Conservation (phyloP, 92 coral and sea anemone genomes). For the Porites evermanni region DNA sequence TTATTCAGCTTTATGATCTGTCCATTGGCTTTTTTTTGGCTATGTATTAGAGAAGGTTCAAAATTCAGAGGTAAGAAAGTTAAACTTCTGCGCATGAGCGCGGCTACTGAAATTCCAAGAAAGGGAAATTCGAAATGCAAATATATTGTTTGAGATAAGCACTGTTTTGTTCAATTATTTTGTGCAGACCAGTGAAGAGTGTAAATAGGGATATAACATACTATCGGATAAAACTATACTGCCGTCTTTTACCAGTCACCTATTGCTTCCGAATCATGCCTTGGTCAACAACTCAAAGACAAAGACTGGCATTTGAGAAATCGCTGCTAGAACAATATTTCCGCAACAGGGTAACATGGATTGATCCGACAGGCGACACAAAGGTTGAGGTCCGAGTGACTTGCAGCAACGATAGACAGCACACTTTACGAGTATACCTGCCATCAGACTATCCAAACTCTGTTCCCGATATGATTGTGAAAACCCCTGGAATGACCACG, state of each 20-base stretch:
- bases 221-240: not conserved
- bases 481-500: slow-evolving; percentile 28
- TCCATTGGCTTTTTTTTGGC: too few relatives aligned
- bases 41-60: too few relatives aligned
- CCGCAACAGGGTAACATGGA: slow-evolving; percentile 64
- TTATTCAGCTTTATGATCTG: too few relatives aligned
- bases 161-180: too few relatives aligned
- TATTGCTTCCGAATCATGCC: slow-evolving; percentile 40
- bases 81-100: too few relatives aligned
- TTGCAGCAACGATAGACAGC: slow-evolving; percentile 60
- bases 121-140: too few relatives aligned
- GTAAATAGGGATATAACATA: not conserved
- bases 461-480: slow-evolving; percentile 73
- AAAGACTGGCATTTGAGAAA: slow-evolving; percentile 66
- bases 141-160: too few relatives aligned
- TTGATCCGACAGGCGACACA: slow-evolving; percentile 65
- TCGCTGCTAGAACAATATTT: slow-evolving; percentile 52
- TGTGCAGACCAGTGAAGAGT: too few relatives aligned
- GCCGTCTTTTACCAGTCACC: too few relatives aligned
- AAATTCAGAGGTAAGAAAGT: too few relatives aligned
- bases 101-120: too few relatives aligned
- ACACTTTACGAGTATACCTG: slow-evolving; percentile 70
- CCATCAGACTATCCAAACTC: slow-evolving; percentile 81
- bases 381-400: slow-evolving; percentile 69
- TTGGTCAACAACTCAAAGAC: slow-evolving; percentile 65